Evolutionary conservation across 1,140 invertebrate species (phyloP).

Genomic region (Drosophila tropicalis): DNA sequence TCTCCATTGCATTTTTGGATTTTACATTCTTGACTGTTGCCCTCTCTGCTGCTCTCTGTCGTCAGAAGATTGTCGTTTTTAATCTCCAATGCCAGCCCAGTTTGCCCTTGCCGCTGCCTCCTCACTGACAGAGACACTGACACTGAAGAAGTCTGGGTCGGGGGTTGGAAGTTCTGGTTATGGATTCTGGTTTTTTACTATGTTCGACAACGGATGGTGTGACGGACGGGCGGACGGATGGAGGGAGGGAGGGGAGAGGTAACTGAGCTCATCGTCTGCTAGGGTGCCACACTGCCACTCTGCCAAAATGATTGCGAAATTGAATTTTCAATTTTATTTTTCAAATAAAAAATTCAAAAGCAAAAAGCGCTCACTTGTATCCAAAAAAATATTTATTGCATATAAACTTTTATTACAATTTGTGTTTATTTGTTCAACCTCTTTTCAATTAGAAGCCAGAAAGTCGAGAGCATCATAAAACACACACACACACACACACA

Average conservation of each 20-base stretch:
- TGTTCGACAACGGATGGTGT: no score
- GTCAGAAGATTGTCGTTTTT: slow-evolving; percentile 76
- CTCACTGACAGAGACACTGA: no score
- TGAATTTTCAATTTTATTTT: slow-evolving; percentile 80
- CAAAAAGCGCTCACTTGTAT: slow-evolving; percentile 44
- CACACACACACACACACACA: slow-evolving; percentile 22
- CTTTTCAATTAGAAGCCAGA: slow-evolving; percentile 70
- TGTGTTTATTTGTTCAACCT: slow-evolving; percentile 76
- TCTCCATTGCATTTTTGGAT: no score
- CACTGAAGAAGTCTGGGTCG: no score
- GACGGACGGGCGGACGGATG: not conserved
- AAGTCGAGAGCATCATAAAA: slow-evolving; percentile 62
- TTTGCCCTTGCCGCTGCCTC: not conserved
- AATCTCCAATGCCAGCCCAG: slow-evolving; percentile 48
- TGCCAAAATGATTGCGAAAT: slow-evolving; percentile 77
- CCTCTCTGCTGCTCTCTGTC: slow-evolving; percentile 14
- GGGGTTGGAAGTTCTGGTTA: not conserved
- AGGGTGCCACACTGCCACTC: slow-evolving; percentile 39
- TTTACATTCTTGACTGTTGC: no score
- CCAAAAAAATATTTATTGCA: slow-evolving; percentile 77
- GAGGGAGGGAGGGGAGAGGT: slow-evolving; percentile 2
- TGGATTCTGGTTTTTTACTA: slow-evolving; percentile 25
- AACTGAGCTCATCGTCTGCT: slow-evolving; percentile 22
- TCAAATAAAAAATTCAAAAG: slow-evolving; percentile 79
- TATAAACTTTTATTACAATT: slow-evolving; percentile 80